Conservation (phyloP, 2,888 invertebrate genomes). For the Eupithecia abbreviata region DNA sequence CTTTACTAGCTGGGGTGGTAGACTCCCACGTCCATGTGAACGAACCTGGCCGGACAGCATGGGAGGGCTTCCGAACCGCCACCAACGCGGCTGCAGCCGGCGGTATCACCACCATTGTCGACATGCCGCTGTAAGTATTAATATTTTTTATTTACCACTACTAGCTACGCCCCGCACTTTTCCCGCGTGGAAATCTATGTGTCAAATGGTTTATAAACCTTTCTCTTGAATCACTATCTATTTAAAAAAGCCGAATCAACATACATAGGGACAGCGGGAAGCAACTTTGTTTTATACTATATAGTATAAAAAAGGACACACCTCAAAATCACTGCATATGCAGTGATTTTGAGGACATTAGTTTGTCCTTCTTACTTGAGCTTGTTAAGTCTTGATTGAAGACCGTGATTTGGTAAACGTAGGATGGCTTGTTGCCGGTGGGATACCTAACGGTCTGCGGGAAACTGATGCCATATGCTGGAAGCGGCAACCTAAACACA, state of each 20-base stretch:
- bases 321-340: too few species aligned
- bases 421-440: background rate
- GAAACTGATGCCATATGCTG: background rate
- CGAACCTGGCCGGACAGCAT: constrained; percentile 88
- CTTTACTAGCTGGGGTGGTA: constrained; percentile 87
- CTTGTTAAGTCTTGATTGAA: background rate
- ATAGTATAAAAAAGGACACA: too few species aligned
- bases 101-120: constrained; percentile 88
- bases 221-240: too few species aligned
- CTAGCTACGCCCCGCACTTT: too few species aligned
- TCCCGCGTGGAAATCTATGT: too few species aligned
- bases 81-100: constrained; percentile 89
- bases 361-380: background rate
- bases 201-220: too few species aligned
- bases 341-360: background rate
- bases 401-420: background rate
- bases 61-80: constrained; percentile 88
- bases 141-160: too few species aligned
- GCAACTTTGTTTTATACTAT: too few species aligned
- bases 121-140: constrained; percentile 87
- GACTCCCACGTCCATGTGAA: constrained; percentile 90
- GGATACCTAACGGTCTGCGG: background rate
- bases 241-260: too few species aligned
- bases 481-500: background rate
- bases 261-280: too few species aligned